Percentiles rank a stretch among this genome's conserved stretches.
Evolutionary conservation across 2,797 vertebrate genomes (phyloP).

Genomic region (Falco columbarius): DNA sequence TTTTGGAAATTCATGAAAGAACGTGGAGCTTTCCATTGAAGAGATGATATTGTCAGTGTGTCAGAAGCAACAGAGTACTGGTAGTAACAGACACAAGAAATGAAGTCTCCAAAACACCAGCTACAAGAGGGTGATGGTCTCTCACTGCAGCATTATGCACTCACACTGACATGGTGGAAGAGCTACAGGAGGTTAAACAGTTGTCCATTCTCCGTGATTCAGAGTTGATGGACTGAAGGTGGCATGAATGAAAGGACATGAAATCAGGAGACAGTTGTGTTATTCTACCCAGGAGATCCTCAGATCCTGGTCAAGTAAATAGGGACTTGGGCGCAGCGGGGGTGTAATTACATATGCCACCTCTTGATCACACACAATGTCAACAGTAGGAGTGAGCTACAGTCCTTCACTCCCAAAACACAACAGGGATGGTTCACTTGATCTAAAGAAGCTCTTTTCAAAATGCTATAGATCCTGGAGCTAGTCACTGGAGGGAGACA

Average conservation of each 20-base stretch:
- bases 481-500: conserved; percentile 58
- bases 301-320: neutral
- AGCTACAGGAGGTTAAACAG: neutral
- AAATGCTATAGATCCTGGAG: neutral
- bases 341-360: neutral
- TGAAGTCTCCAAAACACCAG: neutral
- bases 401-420: neutral
- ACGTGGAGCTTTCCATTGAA: neutral
- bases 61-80: neutral
- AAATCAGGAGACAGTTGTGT: neutral
- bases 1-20: neutral
- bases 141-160: neutral
- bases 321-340: rapidly evolving
- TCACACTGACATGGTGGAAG: neutral
- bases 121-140: neutral
- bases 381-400: neutral
- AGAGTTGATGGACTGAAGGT: neutral
- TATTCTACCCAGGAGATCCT: neutral
- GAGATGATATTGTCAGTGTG: neutral
- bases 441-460: neutral
- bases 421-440: neutral
- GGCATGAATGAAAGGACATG: neutral
- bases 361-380: neutral
- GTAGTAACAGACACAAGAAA: neutral
- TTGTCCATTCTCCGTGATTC: neutral